These are phyloP conservation scores for Nasonovia ribisnigri DNA, from an alignment of 2,888 invertebrate genomes.

Conservation along the genomic window DNA sequence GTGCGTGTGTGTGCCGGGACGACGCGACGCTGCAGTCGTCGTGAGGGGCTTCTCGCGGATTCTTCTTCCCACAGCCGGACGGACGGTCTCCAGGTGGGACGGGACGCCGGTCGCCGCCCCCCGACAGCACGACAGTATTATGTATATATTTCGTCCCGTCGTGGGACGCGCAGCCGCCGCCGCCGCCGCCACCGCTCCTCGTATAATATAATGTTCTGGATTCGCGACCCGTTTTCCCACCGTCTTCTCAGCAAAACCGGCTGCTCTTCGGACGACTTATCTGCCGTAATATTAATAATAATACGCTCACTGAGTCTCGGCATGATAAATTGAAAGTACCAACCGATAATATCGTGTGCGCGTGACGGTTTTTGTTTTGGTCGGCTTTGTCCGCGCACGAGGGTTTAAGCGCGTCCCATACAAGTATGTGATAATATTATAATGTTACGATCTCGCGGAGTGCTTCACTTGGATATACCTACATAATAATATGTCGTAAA, in stretches of 20 bases:
- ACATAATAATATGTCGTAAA: background rate
- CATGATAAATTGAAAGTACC: background rate
- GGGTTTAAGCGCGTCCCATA: background rate
- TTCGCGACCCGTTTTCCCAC: conserved; percentile 22
- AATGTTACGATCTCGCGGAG: background rate
- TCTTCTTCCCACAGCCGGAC: conserved; percentile 38
- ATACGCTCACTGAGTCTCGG: background rate
- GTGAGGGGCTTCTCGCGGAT: background rate
- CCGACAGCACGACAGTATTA: background rate
- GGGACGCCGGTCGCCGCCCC: background rate
- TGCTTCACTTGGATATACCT: too few relatives aligned
- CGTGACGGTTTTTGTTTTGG: background rate
- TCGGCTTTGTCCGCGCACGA: background rate
- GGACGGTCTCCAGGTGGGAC: conserved; percentile 51
- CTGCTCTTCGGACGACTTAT: background rate
- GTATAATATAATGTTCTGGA: background rate
- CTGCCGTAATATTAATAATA: background rate
- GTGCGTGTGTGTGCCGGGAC: conserved; percentile 7
- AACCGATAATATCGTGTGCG: background rate
- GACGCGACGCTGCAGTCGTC: background rate
- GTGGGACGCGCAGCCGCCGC: conserved; percentile 36
- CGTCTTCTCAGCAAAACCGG: background rate
- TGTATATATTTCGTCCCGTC: conserved; percentile 31
- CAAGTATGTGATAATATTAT: too few relatives aligned
- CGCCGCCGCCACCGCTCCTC: background rate